phyloP scores from a whole-genome alignment of 1,140 invertebrate species.

The Philotrypesis tridentata region DNA sequence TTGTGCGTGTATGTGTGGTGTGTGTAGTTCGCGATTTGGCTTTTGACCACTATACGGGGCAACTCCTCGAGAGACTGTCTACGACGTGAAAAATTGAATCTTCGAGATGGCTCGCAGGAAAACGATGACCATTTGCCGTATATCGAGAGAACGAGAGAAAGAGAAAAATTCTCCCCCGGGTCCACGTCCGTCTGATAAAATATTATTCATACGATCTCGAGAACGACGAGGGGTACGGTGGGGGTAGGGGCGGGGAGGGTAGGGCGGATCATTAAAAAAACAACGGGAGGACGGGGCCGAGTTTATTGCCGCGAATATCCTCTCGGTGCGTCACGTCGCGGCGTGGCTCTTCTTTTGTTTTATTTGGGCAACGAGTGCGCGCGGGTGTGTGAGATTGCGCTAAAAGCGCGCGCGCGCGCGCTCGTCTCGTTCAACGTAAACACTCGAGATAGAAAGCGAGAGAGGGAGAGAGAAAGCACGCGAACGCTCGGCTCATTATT shows the following conservation, averaged over 20 bases:
- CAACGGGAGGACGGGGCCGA: not conserved
- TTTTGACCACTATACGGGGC: not conserved
- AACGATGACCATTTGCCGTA: slow-evolving; percentile 3
- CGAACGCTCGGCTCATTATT: slow-evolving; percentile 29
- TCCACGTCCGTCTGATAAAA: not conserved
- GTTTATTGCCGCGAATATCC: not conserved
- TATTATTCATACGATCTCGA: not conserved
- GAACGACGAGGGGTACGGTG: no score
- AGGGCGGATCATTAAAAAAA: not conserved
- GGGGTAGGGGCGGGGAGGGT: not conserved
- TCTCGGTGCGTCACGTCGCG: not conserved
- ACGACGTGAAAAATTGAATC: slow-evolving; percentile 23
- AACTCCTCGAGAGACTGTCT: not conserved
- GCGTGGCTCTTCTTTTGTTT: not conserved
- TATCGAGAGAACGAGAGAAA: not conserved
- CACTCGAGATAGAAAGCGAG: no score
- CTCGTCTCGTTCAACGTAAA: not conserved
- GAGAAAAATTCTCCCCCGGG: not conserved
- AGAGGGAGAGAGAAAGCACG: no score
- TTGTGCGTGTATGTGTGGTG: no score
- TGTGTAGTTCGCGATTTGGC: slow-evolving; percentile 6
- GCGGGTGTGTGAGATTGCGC: not conserved
- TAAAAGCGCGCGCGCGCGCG: not conserved
- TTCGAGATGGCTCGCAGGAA: not conserved
- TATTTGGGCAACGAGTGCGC: not conserved